phyloP scores from a whole-genome alignment of 1,140 invertebrate genomes.

The Ooceraea biroi region DNA sequence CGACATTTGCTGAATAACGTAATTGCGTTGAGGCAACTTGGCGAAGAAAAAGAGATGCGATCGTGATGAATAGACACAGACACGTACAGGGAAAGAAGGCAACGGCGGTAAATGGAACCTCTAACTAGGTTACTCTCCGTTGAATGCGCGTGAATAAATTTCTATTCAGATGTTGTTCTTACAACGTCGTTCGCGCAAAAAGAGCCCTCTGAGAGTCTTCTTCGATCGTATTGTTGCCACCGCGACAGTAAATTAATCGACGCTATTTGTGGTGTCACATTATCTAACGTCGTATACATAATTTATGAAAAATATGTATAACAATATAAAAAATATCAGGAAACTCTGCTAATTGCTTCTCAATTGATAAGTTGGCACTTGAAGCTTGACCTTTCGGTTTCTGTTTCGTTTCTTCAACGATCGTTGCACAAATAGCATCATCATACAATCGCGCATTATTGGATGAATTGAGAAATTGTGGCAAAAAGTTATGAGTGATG shows the following conservation, averaged over 20 bases:
- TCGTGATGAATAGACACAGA: background rate
- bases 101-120: constrained; percentile 44
- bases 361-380: too few relatives aligned
- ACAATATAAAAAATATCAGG: too few relatives aligned
- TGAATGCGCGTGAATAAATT: constrained; percentile 72
- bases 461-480: too few relatives aligned
- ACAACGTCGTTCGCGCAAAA: constrained; percentile 3
- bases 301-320: background rate
- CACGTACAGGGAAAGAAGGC: background rate
- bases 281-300: background rate
- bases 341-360: too few relatives aligned
- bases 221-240: too few relatives aligned
- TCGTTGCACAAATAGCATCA: background rate
- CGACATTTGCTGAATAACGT: constrained; percentile 33
- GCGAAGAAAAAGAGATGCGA: background rate
- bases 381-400: too few relatives aligned
- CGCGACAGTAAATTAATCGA: constrained; percentile 38
- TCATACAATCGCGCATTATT: too few relatives aligned
- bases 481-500: too few relatives aligned
- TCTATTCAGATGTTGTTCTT: constrained; percentile 49
- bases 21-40: background rate
- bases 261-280: constrained; percentile 4
- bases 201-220: background rate
- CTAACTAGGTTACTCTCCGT: constrained; percentile 62
- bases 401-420: background rate